Base-by-base conservation (phyloP, 2,113 vertebrate species). In the Pomatostomus ruficeps region DNA sequence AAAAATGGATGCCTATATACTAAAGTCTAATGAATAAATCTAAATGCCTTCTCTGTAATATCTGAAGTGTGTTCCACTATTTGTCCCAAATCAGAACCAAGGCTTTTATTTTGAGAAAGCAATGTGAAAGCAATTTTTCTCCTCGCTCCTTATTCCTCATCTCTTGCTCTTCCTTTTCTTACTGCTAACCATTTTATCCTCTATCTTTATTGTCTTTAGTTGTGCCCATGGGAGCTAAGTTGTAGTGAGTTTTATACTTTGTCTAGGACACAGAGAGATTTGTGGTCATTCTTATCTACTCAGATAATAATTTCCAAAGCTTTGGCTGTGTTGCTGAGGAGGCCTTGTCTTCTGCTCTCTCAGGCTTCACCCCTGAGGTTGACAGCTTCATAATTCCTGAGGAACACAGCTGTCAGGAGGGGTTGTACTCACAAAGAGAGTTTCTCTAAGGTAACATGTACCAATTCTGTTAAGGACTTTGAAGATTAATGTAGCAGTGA, bases 361-460 rank as follows among this genome's bases (percentile, higher is more conserved):
- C 73, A 72, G 84, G 89, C 91, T 96, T 97, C 92, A 94, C 91
- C 93, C 85, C 95, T 95, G 93, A 97, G 95, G 91, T 68, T 96
- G 96, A 96, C 96, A 97, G 93, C 89, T 97, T 96, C 96, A 96
- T 97, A 96, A 96, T 85, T 97, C 94, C 91, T 91, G 78, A 94
- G 78, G 81, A 96, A 91, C 85, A 90, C 92, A 93, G 95, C 95
- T 96, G 94, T 96, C 96, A 96, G 72, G 79, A 95, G 91, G 93
- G 68, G 93, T 35, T 95, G 91, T 67, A 94, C 54, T 88, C 87
- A 89, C 93, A 95, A 93, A 93, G 91, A 91, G 45, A 94, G 86
- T 82, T 94, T 93, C 85, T 96, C 88, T 12, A 28, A 94, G 91
- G 91, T 94, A 95, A 96, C 79, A 1, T 93, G 96, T 93, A 96